These are phyloP conservation scores for Zenarchopterus dispar DNA, from an alignment of 2,797 vertebrate genomes.

Conservation along the genomic window DNA sequence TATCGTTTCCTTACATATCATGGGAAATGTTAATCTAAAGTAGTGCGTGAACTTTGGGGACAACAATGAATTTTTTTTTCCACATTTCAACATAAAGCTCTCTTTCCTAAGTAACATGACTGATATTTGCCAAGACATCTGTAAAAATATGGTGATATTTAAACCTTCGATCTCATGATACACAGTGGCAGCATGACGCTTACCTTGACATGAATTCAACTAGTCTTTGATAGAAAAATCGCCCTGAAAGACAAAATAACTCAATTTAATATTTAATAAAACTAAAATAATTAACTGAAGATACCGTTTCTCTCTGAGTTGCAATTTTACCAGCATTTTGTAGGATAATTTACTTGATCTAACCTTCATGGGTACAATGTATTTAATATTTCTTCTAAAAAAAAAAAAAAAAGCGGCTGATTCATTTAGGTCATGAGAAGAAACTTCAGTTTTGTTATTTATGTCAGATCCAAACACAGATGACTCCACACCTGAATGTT, in stretches of 20 bases:
- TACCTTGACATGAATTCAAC: conserved; percentile 99
- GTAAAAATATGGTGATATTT: no score
- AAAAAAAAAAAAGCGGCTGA: background rate
- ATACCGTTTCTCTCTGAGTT: no score
- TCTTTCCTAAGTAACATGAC: no score
- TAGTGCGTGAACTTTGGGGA: background rate
- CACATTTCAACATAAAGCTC: no score
- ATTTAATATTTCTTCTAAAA: background rate
- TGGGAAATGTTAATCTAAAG: no score
- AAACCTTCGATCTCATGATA: no score
- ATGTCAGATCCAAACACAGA: background rate
- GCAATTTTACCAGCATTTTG: background rate
- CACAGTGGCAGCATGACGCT: background rate
- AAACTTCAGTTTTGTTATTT: background rate
- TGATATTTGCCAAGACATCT: no score
- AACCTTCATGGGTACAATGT: background rate
- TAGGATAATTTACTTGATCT: conserved; percentile 4
- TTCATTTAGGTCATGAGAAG: conserved; percentile 4
- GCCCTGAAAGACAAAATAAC: conserved; percentile 69
- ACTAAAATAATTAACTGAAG: no score
- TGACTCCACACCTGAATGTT: conserved; percentile 86
- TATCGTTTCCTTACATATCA: no score
- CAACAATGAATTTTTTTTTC: background rate
- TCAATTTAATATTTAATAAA: background rate
- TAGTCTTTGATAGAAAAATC: conserved; percentile 95